phyloP scores from a whole-genome alignment of 2,888 invertebrate species.

The Zygogramma bicolorata region DNA sequence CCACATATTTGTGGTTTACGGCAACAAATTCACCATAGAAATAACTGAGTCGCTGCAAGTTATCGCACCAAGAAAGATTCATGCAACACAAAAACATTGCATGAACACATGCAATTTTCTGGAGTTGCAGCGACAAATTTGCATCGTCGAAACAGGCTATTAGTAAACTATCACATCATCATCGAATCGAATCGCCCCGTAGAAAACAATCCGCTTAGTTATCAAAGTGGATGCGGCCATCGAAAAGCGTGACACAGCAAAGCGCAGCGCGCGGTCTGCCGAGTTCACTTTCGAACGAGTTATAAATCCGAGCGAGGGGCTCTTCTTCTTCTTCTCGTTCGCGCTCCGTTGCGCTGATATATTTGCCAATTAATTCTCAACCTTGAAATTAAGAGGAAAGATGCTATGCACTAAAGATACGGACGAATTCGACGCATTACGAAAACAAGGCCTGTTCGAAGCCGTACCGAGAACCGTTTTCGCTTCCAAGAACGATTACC shows the following conservation, averaged over 20 bases:
- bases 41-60: no score
- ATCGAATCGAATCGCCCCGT: not conserved
- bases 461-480: not conserved
- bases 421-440: slow-evolving; percentile 3
- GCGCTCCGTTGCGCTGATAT: slow-evolving; percentile 54
- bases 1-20: no score
- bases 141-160: no score
- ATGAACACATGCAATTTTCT: no score
- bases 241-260: slow-evolving; percentile 17
- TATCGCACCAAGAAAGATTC: no score
- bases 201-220: not conserved
- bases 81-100: no score
- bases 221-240: not conserved
- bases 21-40: no score
- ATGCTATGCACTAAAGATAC: slow-evolving; percentile 31
- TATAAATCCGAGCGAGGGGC: slow-evolving; percentile 53
- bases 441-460: not conserved
- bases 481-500: not conserved
- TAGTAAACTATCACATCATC: no score
- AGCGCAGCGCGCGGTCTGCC: slow-evolving; percentile 30
- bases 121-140: no score
- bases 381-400: slow-evolving; percentile 42
- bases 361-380: slow-evolving; percentile 56
- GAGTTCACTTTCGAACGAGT: slow-evolving; percentile 47
- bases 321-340: no score